Conservation (phyloP, 2,888 invertebrate genomes). For the Euproctis similis region DNA sequence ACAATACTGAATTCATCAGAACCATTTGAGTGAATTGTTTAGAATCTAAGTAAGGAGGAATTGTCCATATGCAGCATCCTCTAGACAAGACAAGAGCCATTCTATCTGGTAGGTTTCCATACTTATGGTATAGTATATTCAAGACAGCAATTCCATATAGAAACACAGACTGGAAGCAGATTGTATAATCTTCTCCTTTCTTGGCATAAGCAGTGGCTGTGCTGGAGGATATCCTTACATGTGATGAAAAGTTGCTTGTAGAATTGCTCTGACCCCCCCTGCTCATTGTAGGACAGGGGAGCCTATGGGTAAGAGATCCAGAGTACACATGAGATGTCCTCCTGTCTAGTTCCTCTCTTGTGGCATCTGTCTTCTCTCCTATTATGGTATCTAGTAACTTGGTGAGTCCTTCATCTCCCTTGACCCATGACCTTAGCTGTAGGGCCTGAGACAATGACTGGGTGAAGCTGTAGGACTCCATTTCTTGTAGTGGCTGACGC, state of each 20-base stretch:
- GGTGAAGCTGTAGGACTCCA: constrained; percentile 1
- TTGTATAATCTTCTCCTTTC: neutral
- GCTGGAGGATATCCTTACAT: neutral
- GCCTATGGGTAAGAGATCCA: neutral
- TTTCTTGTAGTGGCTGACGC: neutral
- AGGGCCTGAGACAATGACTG: neutral
- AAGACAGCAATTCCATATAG: neutral
- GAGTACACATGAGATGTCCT: neutral
- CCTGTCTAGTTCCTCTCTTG: neutral
- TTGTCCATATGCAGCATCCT: neutral
- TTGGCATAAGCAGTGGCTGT: neutral
- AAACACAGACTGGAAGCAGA: neutral
- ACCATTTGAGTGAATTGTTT: too few species aligned
- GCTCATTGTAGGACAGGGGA: neutral
- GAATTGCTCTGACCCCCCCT: neutral
- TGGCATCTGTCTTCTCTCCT: constrained; percentile 1
- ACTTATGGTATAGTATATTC: neutral
- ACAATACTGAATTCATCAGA: too few species aligned
- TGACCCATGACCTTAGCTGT: constrained; percentile 1
- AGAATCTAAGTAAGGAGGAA: too few species aligned
- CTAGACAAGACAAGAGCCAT: neutral
- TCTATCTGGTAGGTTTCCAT: neutral
- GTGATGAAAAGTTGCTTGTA: neutral
- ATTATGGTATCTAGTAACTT: neutral
- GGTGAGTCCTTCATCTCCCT: neutral